Evolutionary conservation across 2,888 invertebrate genomes (phyloP), one percentile per base, ranked within the genome.

Genomic region (Phoronis australis): DNA sequence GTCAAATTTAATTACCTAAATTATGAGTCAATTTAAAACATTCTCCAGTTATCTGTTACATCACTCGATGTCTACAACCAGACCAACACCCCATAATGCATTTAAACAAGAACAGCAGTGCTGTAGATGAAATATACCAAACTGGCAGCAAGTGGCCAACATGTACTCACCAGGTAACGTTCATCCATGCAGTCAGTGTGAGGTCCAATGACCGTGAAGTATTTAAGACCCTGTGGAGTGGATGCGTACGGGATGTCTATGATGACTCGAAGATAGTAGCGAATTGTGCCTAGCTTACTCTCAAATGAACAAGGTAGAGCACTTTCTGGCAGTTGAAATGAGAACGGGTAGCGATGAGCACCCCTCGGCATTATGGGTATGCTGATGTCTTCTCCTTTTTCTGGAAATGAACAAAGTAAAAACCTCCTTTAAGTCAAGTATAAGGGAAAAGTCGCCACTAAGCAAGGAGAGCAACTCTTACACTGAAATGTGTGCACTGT

Each of bases 141-240:
- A n/a, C n/a, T n/a, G n/a, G n/a, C n/a, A n/a, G n/a, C n/a, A n/a
- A n/a, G n/a, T n/a, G n/a, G n/a, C n/a, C n/a, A n/a, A n/a, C n/a
- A n/a, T n/a, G n/a, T 12, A 51, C 80, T 79, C 73, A 87, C 87
- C 80, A 87, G 76, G 70, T 86, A 87, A 65, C 86, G 84, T 69
- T 87, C 86, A 57, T 87, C 87, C 86, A 87, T 87, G 72, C 87
- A 87, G 75, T 87, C 87, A 61, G 86, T 85, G 66, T 86, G 85
- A 15, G 87, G 87, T 2, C 87, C 87, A 59, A 87, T 85, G 41
- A 87, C 80, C 1, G 87, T 87, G 73, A 87, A 87, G 73, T 87
- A 87, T 69, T 87, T 87, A 80, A 87, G 84, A 12, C 87, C 86
- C 69, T 87, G 87, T 0, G 87, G 87, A 1, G 87, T 86, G 45